phyloP scores from a whole-genome alignment of 1,140 invertebrate genomes.

The Bactericera cockerelli region DNA sequence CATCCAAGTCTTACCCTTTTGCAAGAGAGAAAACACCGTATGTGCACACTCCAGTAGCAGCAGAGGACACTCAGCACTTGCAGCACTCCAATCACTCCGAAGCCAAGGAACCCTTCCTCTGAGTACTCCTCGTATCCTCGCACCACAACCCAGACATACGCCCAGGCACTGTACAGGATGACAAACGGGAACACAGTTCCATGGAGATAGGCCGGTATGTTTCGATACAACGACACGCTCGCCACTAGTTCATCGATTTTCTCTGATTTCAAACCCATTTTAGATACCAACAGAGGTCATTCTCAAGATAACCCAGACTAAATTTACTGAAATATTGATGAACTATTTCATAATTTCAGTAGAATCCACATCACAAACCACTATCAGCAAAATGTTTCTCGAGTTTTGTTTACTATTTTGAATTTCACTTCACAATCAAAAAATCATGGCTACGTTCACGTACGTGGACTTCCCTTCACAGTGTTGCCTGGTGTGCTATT shows the following conservation, averaged over 20 bases:
- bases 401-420: too few species aligned
- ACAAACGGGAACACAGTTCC: constrained; percentile 78
- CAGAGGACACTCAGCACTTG: constrained; percentile 82
- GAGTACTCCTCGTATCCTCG: constrained; percentile 65
- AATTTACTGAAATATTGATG: too few species aligned
- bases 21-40: constrained; percentile 71
- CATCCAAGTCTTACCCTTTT: constrained; percentile 49
- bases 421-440: too few species aligned
- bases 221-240: constrained; percentile 43
- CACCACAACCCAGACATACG: constrained; percentile 71
- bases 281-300: too few species aligned
- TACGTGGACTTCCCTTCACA: too few species aligned
- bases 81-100: constrained; percentile 66
- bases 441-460: too few species aligned
- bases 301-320: too few species aligned
- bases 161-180: constrained; percentile 59
- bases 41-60: constrained; percentile 95
- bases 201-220: constrained; percentile 53
- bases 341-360: too few species aligned
- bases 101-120: constrained; percentile 79
- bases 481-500: too few species aligned
- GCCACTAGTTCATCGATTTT: constrained; percentile 45
- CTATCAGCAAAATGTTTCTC: too few species aligned
- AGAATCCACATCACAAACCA: too few species aligned
- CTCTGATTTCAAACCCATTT: too few species aligned